Evolutionary conservation across 2,113 vertebrate genomes (phyloP).

Genomic region (Rhabdornis inornatus): DNA sequence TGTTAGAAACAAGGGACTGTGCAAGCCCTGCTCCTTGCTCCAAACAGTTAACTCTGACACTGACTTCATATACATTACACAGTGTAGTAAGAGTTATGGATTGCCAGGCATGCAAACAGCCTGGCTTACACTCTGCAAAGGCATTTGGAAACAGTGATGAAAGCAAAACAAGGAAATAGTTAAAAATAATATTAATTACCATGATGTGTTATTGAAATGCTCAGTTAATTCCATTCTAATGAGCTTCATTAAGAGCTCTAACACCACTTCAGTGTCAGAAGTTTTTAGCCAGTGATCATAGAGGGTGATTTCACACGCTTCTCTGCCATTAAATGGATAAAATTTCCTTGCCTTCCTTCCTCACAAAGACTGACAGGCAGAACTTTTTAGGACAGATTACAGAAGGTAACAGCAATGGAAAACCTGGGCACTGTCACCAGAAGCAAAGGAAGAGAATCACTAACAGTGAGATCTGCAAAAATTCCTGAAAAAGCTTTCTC

Average conservation of each 20-base stretch:
- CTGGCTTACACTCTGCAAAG: neutral
- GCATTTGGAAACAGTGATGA: neutral
- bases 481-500: neutral
- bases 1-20: neutral
- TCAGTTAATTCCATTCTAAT: neutral
- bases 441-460: neutral
- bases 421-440: neutral
- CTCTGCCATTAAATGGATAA: neutral
- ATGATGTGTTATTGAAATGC: neutral
- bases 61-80: neutral
- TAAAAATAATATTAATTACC: neutral
- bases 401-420: neutral
- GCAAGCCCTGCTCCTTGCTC: neutral
- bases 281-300: neutral
- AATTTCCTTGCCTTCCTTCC: neutral
- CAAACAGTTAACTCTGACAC: neutral
- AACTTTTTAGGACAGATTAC: neutral
- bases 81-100: neutral
- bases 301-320: neutral
- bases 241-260: neutral
- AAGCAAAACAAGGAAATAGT: neutral
- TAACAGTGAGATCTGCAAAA: neutral
- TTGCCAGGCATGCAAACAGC: neutral
- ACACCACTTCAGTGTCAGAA: neutral
- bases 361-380: neutral